Base-by-base conservation (phyloP, 2,888 invertebrate species). In the Ypsolopha scabrella region DNA sequence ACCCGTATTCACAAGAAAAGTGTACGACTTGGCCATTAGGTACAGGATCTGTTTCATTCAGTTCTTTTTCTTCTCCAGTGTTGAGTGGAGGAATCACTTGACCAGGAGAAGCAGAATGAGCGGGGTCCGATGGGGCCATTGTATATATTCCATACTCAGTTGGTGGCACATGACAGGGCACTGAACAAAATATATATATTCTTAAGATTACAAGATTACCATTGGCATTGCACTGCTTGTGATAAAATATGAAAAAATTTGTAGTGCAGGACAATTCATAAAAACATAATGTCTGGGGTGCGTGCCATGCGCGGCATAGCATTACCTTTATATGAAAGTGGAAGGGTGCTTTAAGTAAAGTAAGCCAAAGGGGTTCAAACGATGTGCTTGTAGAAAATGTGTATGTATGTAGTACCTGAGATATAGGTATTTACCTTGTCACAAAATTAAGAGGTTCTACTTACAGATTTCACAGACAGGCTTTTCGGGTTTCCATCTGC, bases 401-500 rank as follows among this genome's bases (percentile, higher is more conserved):
- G 24, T 24, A 24, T 24, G 24, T 24, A 24, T 4, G 24, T 24
- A 24, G 24, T 24, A 24, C 24, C 24, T 24, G 24, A 24, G 24
- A 24, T 24, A 24, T 2, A n/a, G n/a, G n/a, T n/a, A 24, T 24
- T 24, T 3, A 24, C 24, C 24, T 3, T 4, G 24, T 3, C 24
- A 24, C 24, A 24, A 24, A 24, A 24, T 24, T 24, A 24, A 24
- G 24, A 24, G 24, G 13, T 36, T 10, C 9, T 8, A 87, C 90
- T 89, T 85, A 94, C 94, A 85, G 65, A 95, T 92, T 65, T 91
- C 87, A 72, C 96, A 97, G 61, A 89, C 89, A 0, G 96, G 96
- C 60, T 90, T 92, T 55, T 90, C 90, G 0, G 95, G 95, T 62
- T 92, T 93, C 96, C 96, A 96, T 58, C 92, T 88, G 0, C 96